Percentiles rank a stretch among this genome's conserved stretches.
Evolutionary conservation across 2,888 invertebrate genomes (phyloP).

Genomic region (Drosophila limbata): DNA sequence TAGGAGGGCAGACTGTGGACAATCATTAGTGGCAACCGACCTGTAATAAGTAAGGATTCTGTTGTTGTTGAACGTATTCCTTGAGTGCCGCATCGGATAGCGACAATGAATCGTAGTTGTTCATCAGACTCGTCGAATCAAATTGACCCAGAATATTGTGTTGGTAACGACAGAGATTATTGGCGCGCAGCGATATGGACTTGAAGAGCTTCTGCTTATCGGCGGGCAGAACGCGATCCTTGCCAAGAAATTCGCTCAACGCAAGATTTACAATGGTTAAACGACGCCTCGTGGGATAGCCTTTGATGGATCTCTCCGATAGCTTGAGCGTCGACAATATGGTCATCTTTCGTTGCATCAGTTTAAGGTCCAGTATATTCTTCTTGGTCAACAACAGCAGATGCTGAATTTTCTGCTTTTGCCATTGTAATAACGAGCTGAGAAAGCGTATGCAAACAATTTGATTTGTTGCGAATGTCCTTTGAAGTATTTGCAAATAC

Average conservation of each 20-base stretch:
- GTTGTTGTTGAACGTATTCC: conserved; percentile 89
- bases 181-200: conserved; percentile 88
- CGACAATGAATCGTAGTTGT: conserved; percentile 89
- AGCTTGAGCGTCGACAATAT: conserved; percentile 58
- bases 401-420: conserved; percentile 83
- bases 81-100: conserved; percentile 91
- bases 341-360: conserved; percentile 61
- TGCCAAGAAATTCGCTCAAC: conserved; percentile 74
- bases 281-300: conserved; percentile 46
- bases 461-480: conserved; percentile 89
- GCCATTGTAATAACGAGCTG: conserved; percentile 91
- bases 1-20: not conserved
- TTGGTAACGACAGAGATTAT: conserved; percentile 88
- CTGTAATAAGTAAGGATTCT: conserved; percentile 86
- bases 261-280: conserved; percentile 55
- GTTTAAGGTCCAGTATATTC: conserved; percentile 59
- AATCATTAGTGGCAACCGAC: conserved; percentile 40
- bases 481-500: conserved; percentile 91
- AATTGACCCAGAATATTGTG: conserved; percentile 86
- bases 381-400: conserved; percentile 48
- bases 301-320: conserved; percentile 55
- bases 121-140: conserved; percentile 91
- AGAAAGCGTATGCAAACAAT: conserved; percentile 90
- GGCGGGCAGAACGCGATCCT: conserved; percentile 84
- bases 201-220: conserved; percentile 89